Evolutionary conservation across 2,113 vertebrate genomes (phyloP), one percentile per base, ranked within the genome.

Genomic region (Sisor rabdophorus): DNA sequence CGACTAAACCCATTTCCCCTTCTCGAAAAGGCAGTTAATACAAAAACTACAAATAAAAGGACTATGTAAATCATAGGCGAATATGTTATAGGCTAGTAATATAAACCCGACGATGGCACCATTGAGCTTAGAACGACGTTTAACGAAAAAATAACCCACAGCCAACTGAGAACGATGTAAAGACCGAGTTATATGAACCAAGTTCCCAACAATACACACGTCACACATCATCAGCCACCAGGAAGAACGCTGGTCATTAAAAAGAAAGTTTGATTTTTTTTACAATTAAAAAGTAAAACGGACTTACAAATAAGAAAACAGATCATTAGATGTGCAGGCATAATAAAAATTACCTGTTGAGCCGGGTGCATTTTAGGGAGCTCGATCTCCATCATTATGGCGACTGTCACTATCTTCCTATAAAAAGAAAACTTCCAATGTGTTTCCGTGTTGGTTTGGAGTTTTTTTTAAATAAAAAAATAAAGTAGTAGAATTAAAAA

Each of bases 351-450:
- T 89, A 94, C 93, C 93, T 94, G 92, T 87, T 92, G 91, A 86
- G 82, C 80, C 80, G 89, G 83, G 79, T 83, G 84, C 55, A 87
- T 85, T 82, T 86, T 84, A 53, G 85, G 86, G 82, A 87, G 76
- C 85, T 90, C 90, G 78, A 89, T 87, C 75, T 92, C 91, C 89
- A 91, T 91, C 87, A 88, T 91, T 84, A 52, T 85, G 84, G 84
- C 84, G 80, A 80, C 76, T 73, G n/a, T 16, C 19, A 59, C 59
- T 32, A 40, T 71, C 80, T 73, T 24, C 9, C 17, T 52, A 44
- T 2, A 28, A 13, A 22, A 30, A 60, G 1, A 36, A 82, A 72
- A 75, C 73, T 54, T 78, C 87, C 76, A 53, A 30, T 79, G 64
- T 65, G 17, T 3, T 26, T 16, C 70, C 59, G 55, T 11, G 12